phyloP scores from a whole-genome alignment of 2,113 vertebrate genomes.

The Actenoides lindsayi region DNA sequence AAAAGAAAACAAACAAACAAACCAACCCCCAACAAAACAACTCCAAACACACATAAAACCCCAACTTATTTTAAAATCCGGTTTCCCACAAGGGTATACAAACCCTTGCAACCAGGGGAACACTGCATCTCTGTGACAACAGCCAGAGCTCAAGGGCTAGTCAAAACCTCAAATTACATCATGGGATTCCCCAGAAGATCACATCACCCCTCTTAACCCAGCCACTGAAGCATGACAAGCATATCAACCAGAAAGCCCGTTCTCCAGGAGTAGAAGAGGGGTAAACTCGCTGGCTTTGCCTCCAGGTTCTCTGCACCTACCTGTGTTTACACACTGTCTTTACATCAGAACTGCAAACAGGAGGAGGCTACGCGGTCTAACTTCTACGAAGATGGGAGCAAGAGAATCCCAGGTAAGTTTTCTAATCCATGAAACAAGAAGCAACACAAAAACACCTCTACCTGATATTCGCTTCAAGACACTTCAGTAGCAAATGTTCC shows the following conservation, averaged over 20 bases:
- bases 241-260: neutral
- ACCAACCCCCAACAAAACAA: neutral
- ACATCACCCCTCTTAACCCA: neutral
- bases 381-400: neutral
- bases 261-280: neutral
- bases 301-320: neutral
- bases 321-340: neutral
- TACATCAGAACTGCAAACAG: neutral
- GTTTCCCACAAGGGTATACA: neutral
- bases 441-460: neutral
- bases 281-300: neutral
- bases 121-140: neutral
- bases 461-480: accelerated
- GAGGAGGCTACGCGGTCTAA: neutral
- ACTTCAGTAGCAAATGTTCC: neutral
- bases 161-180: neutral
- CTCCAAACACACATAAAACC: neutral
- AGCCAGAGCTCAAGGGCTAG: neutral
- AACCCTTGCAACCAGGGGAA: neutral
- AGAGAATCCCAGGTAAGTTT: neutral
- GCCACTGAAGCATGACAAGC: neutral
- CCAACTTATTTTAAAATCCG: neutral
- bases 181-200: neutral
- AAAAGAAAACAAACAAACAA: neutral
- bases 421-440: neutral